These are phyloP conservation scores for Monomorium pharaonis DNA, from an alignment of 1,140 invertebrate genomes.

Conservation along the genomic window DNA sequence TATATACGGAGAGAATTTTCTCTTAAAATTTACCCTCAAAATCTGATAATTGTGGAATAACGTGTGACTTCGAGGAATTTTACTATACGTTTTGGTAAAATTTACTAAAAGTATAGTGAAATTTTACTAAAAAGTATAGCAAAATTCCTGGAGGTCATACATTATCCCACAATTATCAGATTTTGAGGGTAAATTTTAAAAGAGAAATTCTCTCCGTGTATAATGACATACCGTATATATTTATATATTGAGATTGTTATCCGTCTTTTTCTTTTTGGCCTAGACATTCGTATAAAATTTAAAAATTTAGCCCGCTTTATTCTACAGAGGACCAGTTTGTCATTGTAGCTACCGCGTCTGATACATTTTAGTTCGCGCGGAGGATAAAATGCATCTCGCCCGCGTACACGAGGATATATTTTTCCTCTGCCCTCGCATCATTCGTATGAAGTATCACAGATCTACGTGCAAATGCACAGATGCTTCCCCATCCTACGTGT, in stretches of 20 bases:
- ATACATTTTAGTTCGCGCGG: background rate
- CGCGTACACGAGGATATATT: constrained; percentile 11
- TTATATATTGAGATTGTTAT: background rate
- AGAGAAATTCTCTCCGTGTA: too few relatives aligned
- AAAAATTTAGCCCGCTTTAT: background rate
- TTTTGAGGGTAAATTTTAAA: too few relatives aligned
- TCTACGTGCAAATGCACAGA: constrained; percentile 44
- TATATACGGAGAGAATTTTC: too few relatives aligned
- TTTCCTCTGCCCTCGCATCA: constrained; percentile 10
- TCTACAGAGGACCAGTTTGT: background rate
- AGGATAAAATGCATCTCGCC: background rate
- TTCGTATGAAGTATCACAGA: constrained; percentile 17
- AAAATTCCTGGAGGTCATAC: too few relatives aligned
- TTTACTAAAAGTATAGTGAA: too few relatives aligned
- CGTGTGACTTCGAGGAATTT: too few relatives aligned
- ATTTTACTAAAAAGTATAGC: too few relatives aligned
- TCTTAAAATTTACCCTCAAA: too few relatives aligned
- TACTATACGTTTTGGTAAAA: too few relatives aligned
- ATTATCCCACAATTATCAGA: too few relatives aligned
- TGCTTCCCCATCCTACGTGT: constrained; percentile 29
- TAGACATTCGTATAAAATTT: background rate
- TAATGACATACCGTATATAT: background rate
- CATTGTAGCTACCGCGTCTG: background rate
- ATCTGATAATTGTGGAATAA: too few relatives aligned
- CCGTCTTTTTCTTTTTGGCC: too few relatives aligned